Base-by-base conservation (phyloP, 2,113 vertebrate genomes). In the Paramisgurnus dabryanus region DNA sequence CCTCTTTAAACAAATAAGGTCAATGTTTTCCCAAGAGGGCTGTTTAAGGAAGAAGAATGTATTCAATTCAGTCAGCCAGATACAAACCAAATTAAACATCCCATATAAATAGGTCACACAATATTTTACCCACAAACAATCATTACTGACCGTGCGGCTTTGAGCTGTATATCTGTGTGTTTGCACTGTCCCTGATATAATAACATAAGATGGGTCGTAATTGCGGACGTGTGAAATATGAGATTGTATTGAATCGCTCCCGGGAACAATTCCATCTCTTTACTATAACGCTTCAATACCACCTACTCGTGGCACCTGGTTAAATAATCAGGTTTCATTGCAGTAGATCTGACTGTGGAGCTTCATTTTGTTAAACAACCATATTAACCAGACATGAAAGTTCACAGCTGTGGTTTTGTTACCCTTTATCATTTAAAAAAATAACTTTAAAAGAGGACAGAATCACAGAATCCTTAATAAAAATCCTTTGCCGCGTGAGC, bases 301-400 rank as follows among this genome's bases (percentile, higher is more conserved):
- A 45, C 40, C 55, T 45, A 13, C 70, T 60, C 55, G 15, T 22
- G 53, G 55, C 39, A 73, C 70, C 70, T 45, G 70, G 53, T 73
- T 60, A 73, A 73, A 60, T 73, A 73, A 60, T 73, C n/a, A 60
- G 55, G 40, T 73, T 60, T 73, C 55, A 27, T 55, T 60, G 11
- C n/a, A 22, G 11, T 0, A 2, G 12, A 15, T 45, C 10, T 22
- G 6, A 45, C 40, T 45, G 55, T 60, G n/a, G 13, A 34, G 27
- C 27, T 3, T 34, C 27, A 58, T 72, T 41, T 41, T 58, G 69
- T 72, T 58, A 40, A 60, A 45, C 55, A 61, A 45, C 8, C 0
- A 45, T 61, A 45, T 74, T 6, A 73, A 45, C 43, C 55, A 58
- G n/a, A 43, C 45, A 60, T 73, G 17, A 73, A 55, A 22, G 39